Conservation (phyloP, 1,140 invertebrate species). For the Adelges cooleyi region DNA sequence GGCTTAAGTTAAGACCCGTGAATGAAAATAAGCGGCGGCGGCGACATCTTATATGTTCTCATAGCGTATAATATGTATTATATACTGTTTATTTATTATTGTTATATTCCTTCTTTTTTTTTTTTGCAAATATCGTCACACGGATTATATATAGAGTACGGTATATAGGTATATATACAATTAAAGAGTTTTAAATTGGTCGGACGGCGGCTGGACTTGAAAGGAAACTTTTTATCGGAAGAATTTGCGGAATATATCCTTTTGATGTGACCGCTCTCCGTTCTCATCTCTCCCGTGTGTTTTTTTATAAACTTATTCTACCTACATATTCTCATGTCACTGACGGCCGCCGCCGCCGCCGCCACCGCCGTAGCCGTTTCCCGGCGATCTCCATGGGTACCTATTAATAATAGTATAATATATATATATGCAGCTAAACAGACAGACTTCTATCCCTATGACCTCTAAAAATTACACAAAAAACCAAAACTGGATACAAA, state of each 20-base stretch:
- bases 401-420: too few relatives aligned
- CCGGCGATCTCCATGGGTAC: too few relatives aligned
- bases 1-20: too few relatives aligned
- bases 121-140: conserved; percentile 19
- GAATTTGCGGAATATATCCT: conserved; percentile 25
- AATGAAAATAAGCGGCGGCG: background rate
- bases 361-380: too few relatives aligned
- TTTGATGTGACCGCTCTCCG: conserved; percentile 16
- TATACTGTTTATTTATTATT: background rate
- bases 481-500: too few relatives aligned
- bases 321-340: too few relatives aligned
- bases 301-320: background rate
- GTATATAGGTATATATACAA: conserved; percentile 1
- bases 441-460: too few relatives aligned
- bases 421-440: too few relatives aligned
- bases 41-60: too few relatives aligned
- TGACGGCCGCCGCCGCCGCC: too few relatives aligned
- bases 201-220: conserved; percentile 21
- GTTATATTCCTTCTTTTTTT: background rate
- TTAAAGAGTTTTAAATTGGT: conserved; percentile 29
- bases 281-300: background rate
- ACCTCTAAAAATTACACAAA: too few relatives aligned
- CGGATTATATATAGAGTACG: background rate
- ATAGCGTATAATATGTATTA: background rate
- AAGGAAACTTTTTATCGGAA: conserved; percentile 27